These are phyloP conservation scores for Rhodophaea formosa DNA, from an alignment of 2,888 invertebrate species.

Conservation along the genomic window DNA sequence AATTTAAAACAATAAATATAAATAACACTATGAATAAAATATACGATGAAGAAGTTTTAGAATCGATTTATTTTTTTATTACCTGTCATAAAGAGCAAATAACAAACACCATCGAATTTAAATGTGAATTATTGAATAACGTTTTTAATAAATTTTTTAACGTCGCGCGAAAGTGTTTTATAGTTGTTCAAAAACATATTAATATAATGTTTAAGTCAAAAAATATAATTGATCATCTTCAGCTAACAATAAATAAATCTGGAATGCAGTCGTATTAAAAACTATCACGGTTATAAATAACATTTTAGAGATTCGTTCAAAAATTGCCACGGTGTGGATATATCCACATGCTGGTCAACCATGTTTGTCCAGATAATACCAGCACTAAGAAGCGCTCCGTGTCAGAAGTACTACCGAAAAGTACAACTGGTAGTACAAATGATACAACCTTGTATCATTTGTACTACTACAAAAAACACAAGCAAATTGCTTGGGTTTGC, in stretches of 20 bases:
- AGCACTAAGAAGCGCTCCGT: too few species aligned
- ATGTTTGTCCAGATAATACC: too few species aligned
- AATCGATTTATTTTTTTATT: not conserved
- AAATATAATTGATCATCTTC: slow-evolving; percentile 25
- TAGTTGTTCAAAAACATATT: not conserved
- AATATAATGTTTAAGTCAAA: not conserved
- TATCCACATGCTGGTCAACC: too few species aligned
- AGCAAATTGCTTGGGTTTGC: too few species aligned
- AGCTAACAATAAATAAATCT: slow-evolving; percentile 23
- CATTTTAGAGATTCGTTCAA: too few species aligned
- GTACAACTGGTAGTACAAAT: too few species aligned
- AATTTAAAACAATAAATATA: not conserved
- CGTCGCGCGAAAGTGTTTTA: not conserved
- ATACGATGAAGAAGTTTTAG: not conserved
- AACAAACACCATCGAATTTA: not conserved
- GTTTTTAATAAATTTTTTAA: not conserved
- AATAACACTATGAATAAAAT: not conserved
- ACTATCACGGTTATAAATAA: not conserved
- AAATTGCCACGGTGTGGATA: too few species aligned
- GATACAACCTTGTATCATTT: too few species aligned
- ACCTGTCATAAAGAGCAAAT: not conserved
- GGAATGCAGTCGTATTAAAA: slow-evolving; percentile 27
- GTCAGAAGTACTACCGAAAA: too few species aligned
- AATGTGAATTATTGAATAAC: not conserved
- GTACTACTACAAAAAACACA: too few species aligned